Percentiles rank a stretch among this genome's conserved stretches.
These are phyloP conservation scores for Helicoverpa assulta DNA, from an alignment of 2,888 invertebrate genomes.

Conservation along the genomic window DNA sequence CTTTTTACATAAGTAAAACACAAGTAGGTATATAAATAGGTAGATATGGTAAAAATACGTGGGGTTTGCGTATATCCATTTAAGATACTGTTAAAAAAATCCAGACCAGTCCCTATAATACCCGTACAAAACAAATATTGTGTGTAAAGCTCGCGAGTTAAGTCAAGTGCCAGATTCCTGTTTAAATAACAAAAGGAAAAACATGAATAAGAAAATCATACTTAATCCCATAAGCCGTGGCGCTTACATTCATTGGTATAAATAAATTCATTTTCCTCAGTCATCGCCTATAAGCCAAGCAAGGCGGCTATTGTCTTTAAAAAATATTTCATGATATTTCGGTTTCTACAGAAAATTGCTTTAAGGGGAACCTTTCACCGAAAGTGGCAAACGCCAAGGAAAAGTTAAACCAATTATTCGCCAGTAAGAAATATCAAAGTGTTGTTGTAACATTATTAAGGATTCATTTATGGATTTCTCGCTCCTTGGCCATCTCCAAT, in stretches of 20 bases:
- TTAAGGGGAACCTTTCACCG: conserved; percentile 78
- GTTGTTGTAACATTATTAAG: conserved; percentile 50
- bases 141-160: no score
- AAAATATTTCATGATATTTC: conserved; percentile 65
- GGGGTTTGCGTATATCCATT: no score
- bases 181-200: conserved; percentile 1
- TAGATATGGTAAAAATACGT: no score
- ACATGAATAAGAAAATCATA: background rate
- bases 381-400: conserved; percentile 73
- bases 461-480: conserved; percentile 47
- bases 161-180: no score
- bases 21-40: no score
- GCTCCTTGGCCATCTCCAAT: conserved; percentile 20
- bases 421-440: conserved; percentile 60
- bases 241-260: background rate
- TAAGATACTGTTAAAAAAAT: no score
- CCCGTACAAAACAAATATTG: no score
- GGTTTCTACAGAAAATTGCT: conserved; percentile 73
- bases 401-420: conserved; percentile 80
- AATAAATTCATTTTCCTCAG: background rate
- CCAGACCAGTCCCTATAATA: no score
- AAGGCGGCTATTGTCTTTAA: conserved; percentile 50
- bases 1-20: no score
- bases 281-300: conserved; percentile 38
- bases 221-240: background rate